These are phyloP conservation scores for Parotia lawesii DNA, from an alignment of 2,113 vertebrate species.

Conservation along the genomic window DNA sequence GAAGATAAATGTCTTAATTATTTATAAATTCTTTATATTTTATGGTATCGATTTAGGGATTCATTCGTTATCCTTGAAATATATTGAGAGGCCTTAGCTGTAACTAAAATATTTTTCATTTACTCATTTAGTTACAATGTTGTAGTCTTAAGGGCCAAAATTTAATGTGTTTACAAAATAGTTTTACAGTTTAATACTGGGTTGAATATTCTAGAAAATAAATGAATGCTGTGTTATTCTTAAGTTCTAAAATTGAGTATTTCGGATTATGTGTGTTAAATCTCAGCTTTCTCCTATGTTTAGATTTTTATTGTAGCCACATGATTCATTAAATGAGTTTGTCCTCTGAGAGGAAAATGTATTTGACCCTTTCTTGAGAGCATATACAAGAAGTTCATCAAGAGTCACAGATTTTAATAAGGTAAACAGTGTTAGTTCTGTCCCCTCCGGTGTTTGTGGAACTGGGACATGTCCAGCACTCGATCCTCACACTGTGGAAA, in stretches of 20 bases:
- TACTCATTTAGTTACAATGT: conserved; percentile 62
- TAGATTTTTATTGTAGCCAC: conserved; percentile 28
- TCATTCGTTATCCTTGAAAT: conserved; percentile 64
- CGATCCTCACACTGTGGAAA: conserved; percentile 49
- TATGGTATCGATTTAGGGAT: conserved; percentile 57
- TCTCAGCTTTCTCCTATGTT: not conserved
- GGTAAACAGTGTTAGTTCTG: conserved; percentile 50
- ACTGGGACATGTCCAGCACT: conserved; percentile 53
- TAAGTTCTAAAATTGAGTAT: not conserved
- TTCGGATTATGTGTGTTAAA: not conserved
- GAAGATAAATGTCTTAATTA: conserved; percentile 72
- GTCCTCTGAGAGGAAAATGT: conserved; percentile 50
- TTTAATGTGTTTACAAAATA: conserved; percentile 37
- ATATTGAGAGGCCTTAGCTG: conserved; percentile 49
- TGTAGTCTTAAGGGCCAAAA: conserved; percentile 31
- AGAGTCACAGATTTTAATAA: conserved; percentile 66
- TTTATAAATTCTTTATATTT: conserved; percentile 68
- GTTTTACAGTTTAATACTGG: not conserved
- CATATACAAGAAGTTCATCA: conserved; percentile 38
- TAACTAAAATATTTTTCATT: conserved; percentile 69
- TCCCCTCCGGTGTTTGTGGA: conserved; percentile 28
- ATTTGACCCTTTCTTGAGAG: conserved; percentile 43
- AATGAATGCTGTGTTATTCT: not conserved
- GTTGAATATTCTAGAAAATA: conserved; percentile 17
- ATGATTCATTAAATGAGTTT: conserved; percentile 5